Evolutionary conservation across 2,888 invertebrate genomes (phyloP).

Genomic region (Melanchra persicariae): DNA sequence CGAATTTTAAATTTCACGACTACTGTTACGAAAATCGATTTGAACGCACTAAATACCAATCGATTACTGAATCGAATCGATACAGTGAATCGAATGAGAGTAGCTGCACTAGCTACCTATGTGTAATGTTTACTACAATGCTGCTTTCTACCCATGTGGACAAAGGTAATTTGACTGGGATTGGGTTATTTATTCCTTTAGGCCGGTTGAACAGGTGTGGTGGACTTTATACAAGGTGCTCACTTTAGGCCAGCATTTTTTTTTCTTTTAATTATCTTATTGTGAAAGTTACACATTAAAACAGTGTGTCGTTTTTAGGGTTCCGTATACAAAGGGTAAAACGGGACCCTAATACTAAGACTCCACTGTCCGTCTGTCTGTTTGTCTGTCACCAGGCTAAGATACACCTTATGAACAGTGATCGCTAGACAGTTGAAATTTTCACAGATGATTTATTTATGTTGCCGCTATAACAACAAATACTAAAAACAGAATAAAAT

Average conservation of each 20-base stretch:
- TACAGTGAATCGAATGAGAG: constrained; percentile 80
- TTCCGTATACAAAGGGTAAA: too few species aligned
- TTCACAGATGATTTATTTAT: too few species aligned
- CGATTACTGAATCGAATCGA: constrained; percentile 77
- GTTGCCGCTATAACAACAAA: too few species aligned
- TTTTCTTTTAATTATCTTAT: too few species aligned
- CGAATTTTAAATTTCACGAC: constrained; percentile 66
- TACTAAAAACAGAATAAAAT: too few species aligned
- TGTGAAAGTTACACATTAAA: too few species aligned
- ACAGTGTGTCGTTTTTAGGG: too few species aligned
- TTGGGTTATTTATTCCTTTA: constrained; percentile 83
- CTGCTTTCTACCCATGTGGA: constrained; percentile 81
- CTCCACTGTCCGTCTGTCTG: too few species aligned
- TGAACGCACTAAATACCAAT: constrained; percentile 65
- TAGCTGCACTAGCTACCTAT: constrained; percentile 82
- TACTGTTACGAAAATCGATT: constrained; percentile 70
- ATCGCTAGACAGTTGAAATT: too few species aligned
- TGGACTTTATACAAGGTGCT: constrained; percentile 76
- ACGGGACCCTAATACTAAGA: too few species aligned
- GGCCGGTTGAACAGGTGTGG: constrained; percentile 82
- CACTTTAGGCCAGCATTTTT: background rate
- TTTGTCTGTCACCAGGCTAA: too few species aligned
- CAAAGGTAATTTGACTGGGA: constrained; percentile 87
- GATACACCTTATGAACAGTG: too few species aligned
- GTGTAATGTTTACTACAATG: constrained; percentile 64